Conservation (phyloP, 2,113 vertebrate genomes). For the Alexandromys fortis region DNA sequence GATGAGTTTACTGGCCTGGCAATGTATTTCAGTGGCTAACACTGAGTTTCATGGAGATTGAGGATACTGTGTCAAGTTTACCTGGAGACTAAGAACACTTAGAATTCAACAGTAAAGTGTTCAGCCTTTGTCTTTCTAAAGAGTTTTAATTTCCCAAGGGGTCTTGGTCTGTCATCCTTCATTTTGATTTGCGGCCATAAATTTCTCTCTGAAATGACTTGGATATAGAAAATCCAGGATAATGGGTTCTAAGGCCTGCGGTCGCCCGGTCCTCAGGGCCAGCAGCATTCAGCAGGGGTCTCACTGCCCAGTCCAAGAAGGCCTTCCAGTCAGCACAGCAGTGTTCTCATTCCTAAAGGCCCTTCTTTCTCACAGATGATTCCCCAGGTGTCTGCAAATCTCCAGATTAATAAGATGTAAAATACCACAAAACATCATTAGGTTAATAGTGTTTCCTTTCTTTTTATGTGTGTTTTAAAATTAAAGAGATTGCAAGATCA, state of each 20-base stretch:
- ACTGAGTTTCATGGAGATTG: background rate
- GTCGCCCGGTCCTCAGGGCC: fast-evolving
- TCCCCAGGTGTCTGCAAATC: background rate
- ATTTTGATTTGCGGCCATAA: background rate
- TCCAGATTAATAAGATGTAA: slow-evolving; percentile 9
- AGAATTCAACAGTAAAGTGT: background rate
- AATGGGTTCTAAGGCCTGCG: fast-evolving
- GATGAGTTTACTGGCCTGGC: background rate
- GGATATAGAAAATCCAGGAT: background rate
- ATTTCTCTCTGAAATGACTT: background rate
- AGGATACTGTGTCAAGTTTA: background rate
- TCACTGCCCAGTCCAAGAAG: background rate
- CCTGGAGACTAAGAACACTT: background rate
- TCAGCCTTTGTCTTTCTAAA: background rate
- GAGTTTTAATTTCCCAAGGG: background rate
- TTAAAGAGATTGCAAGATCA: background rate
- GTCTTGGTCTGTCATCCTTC: background rate
- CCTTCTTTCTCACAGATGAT: background rate
- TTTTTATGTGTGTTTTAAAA: background rate
- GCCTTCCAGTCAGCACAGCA: background rate
- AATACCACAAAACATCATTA: background rate
- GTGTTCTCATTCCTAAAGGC: background rate
- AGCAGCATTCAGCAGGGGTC: no score
- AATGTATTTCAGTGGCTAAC: slow-evolving; percentile 13
- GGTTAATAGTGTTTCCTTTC: background rate